Evolutionary conservation across 2,888 invertebrate species (phyloP), one percentile per base, ranked within the genome.

Genomic region (Stegophylla sp.): DNA sequence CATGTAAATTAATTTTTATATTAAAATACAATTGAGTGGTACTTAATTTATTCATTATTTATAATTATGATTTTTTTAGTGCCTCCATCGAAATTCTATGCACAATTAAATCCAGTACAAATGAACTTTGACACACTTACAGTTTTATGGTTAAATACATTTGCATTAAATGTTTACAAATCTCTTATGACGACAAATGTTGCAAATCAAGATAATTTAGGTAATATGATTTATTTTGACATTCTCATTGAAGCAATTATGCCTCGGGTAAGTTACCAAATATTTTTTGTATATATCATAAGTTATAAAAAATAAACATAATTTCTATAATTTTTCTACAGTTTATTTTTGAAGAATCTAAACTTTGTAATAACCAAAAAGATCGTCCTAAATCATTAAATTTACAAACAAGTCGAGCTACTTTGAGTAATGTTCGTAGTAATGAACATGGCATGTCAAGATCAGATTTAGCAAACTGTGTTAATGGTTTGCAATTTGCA

Each of bases 71-170:
- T n/a, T n/a, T 28, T 69, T 69, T 48, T 88, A 97, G 97, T 98
- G 84, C 98, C 98, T 53, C 92, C 96, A 63, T 94, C 97, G 20
- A 96, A 97, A 86, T 90, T 96, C 84, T 98, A 94, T 87, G 92
- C 94, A 17, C 94, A 97, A 86, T 87, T 97, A 43, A 96, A 97
- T 87, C 98, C 98, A 0, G 90, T 98, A 74, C 92, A 94, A 85
- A 88, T 98, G 63, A 91, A 92, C 69, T 92, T 98, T 86, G 98
- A 99, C 87, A 90, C 93, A 79, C 90, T 92, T 83, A 97, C 97
- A 79, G 89, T 95, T 83, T 88, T 98, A 82, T 99, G 98, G 98
- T 90, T 96, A 79, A 96, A 96, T 85, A 94, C 96, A 48, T 98
- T 99, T 87, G 90, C 92, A 48, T 90, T 97, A 77, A 96, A 95